Conservation (phyloP, 2,797 vertebrate species). For the Liasis olivaceus region DNA sequence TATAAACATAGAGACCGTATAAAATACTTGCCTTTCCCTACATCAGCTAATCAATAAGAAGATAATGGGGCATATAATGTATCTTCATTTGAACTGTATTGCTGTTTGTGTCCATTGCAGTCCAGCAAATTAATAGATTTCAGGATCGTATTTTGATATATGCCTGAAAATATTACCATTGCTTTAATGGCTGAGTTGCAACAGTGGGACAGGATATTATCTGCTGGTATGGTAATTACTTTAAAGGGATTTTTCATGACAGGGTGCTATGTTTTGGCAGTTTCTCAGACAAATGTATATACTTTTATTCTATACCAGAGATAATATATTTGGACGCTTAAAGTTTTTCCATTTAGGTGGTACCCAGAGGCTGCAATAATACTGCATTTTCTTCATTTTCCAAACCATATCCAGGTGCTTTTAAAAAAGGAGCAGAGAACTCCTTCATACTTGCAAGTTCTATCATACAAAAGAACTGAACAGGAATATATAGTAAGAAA, state of each 20-base stretch:
- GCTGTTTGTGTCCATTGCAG: not conserved
- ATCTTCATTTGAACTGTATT: not conserved
- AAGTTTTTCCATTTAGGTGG: not conserved
- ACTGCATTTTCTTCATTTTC: not conserved
- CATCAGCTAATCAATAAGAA: not conserved
- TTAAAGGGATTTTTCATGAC: not conserved
- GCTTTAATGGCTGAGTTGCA: not conserved
- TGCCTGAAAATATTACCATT: not conserved
- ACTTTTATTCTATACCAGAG: conserved; percentile 17
- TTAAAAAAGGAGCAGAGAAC: not conserved
- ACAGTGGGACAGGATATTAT: not conserved
- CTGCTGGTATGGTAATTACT: not conserved
- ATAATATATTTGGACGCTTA: not conserved
- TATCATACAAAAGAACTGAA: not conserved
- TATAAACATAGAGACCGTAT: not conserved
- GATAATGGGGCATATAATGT: not conserved
- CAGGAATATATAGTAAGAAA: not conserved
- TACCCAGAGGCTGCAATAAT: not conserved
- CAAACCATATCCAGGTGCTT: not conserved
- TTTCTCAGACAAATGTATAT: not conserved
- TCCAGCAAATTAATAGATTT: not conserved
- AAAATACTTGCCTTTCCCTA: not conserved
- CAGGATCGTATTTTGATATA: not conserved
- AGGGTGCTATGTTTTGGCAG: not conserved
- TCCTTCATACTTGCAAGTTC: not conserved